Conservation (phyloP, 2,797 vertebrate species). For the Crenichthys baileyi region DNA sequence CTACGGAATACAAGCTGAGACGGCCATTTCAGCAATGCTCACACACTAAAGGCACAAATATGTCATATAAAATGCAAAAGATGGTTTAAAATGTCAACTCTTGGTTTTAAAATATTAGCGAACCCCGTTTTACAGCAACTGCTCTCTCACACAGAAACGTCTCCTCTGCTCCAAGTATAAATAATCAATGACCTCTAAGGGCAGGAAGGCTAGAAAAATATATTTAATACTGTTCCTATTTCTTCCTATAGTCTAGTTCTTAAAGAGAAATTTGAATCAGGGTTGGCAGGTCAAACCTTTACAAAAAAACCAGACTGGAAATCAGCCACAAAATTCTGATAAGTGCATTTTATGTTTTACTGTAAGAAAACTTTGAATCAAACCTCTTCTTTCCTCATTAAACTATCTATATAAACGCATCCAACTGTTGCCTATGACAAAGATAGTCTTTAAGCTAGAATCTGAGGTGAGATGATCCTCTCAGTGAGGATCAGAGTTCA, state of each 20-base stretch:
- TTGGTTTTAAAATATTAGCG: background rate
- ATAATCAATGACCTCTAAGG: background rate
- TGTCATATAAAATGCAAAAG: background rate
- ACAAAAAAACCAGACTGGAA: background rate
- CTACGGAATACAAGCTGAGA: background rate
- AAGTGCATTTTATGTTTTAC: slow-evolving; percentile 12
- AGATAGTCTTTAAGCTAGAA: slow-evolving; percentile 65
- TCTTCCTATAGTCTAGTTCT: background rate
- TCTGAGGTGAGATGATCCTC: slow-evolving; percentile 71
- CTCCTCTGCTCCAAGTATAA: background rate
- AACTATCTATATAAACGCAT: slow-evolving; percentile 9
- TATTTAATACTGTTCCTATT: background rate
- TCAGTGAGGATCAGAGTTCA: slow-evolving; percentile 69
- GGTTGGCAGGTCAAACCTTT: background rate
- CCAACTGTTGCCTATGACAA: slow-evolving; percentile 48
- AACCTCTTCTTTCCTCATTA: slow-evolving; percentile 4
- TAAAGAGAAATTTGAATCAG: background rate
- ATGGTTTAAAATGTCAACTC: background rate
- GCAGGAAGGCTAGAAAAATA: background rate
- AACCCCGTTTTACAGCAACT: background rate
- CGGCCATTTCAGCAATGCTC: background rate
- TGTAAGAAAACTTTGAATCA: slow-evolving; percentile 22
- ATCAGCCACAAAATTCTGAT: slow-evolving; percentile 11
- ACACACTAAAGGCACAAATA: background rate
- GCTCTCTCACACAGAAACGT: background rate